Evolutionary conservation across 2,113 vertebrate species (phyloP).

Genomic region (Rhinichthys klamathensis): DNA sequence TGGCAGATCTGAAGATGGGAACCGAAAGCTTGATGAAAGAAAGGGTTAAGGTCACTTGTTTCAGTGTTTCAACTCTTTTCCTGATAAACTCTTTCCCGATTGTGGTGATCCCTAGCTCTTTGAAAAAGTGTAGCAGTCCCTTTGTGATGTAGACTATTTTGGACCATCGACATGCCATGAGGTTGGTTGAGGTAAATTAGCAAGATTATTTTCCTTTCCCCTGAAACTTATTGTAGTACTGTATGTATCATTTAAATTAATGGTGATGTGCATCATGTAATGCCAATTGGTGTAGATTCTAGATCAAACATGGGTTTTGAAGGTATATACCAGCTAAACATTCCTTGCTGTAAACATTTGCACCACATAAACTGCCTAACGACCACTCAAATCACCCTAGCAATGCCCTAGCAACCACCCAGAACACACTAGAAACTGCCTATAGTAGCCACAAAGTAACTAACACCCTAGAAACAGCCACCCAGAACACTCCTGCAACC

Average conservation of each 20-base stretch:
- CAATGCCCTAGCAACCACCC: no score
- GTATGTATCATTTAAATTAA: not conserved
- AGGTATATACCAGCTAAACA: not conserved
- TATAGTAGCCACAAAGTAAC: no score
- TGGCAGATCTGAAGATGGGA: constrained; percentile 1
- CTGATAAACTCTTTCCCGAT: not conserved
- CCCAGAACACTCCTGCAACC: no score
- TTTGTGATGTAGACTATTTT: not conserved
- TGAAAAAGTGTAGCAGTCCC: not conserved
- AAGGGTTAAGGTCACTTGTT: constrained; percentile 1
- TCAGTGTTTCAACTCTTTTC: constrained; percentile 17
- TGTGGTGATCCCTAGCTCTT: not conserved
- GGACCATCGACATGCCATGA: not conserved
- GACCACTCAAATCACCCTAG: not conserved
- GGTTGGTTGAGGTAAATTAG: not conserved
- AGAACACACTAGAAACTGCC: no score
- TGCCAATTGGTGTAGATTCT: not conserved
- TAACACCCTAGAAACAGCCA: no score
- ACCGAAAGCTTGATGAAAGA: not conserved
- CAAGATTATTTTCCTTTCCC: not conserved
- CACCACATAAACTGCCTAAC: not conserved
- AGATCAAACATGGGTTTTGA: not conserved
- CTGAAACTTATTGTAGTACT: not conserved
- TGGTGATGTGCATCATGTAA: not conserved
- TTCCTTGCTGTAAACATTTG: not conserved